Evolutionary conservation across 1,140 invertebrate genomes (phyloP).

Genomic region (Homalodisca vitripennis): DNA sequence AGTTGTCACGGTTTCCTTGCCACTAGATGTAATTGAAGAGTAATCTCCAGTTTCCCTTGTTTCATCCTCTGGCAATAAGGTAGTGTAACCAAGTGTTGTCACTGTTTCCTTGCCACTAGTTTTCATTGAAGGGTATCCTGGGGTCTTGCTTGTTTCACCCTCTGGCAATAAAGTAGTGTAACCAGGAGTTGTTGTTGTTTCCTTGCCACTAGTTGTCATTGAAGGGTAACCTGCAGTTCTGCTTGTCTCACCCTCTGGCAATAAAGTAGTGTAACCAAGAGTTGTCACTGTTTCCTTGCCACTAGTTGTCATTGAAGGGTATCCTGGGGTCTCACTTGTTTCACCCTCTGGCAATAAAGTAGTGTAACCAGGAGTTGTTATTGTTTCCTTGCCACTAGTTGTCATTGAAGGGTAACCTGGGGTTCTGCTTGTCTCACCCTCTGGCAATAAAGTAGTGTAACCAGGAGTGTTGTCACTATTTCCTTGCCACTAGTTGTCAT

Average conservation of each 20-base stretch:
- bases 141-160: too few species aligned
- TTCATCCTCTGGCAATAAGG: constrained; percentile 18
- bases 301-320: background rate
- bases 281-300: background rate
- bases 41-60: constrained; percentile 27
- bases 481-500: background rate
- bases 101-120: too few species aligned
- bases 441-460: background rate
- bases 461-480: background rate
- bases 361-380: background rate
- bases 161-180: background rate
- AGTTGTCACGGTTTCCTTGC: background rate
- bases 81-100: constrained; percentile 17
- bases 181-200: background rate
- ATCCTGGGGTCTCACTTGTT: constrained; percentile 2
- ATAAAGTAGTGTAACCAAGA: background rate
- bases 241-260: background rate
- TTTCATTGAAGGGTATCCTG: too few species aligned
- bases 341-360: background rate
- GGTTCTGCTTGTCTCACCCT: background rate
- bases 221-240: background rate
- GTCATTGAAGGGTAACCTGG: background rate
- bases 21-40: constrained; percentile 3
- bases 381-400: background rate
- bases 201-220: background rate